Conservation (phyloP, 2,888 invertebrate species). For the Cancer borealis region DNA sequence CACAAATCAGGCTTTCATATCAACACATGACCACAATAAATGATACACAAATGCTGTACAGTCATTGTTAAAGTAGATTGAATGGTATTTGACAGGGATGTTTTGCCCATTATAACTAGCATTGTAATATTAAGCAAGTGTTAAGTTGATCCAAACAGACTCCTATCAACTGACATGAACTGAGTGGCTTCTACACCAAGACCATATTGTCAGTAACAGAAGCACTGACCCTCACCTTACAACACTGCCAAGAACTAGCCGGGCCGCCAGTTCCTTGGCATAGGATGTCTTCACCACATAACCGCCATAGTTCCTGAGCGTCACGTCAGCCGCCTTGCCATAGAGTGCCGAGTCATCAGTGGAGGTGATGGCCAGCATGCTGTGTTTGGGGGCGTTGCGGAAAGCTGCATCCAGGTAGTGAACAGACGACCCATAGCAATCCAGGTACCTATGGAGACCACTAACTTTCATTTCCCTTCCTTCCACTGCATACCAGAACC, state of each 20-base stretch:
- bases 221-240: constrained; percentile 78
- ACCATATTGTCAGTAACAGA: not conserved
- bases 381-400: constrained; percentile 78
- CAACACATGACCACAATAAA: no score
- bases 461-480: not conserved
- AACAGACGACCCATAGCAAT: constrained; percentile 78
- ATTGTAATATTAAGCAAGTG: not conserved
- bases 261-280: constrained; percentile 78
- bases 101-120: not conserved
- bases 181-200: not conserved
- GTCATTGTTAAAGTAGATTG: no score
- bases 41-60: no score
- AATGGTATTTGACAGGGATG: no score
- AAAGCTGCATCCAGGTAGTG: constrained; percentile 79
- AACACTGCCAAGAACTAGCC: constrained; percentile 78
- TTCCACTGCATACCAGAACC: not conserved
- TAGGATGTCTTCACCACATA: constrained; percentile 78
- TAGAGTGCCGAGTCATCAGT: constrained; percentile 79
- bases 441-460: constrained; percentile 78
- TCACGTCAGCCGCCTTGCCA: constrained; percentile 78
- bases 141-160: not conserved
- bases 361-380: constrained; percentile 78
- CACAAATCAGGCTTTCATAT: no score
- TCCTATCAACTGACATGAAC: not conserved
- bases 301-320: constrained; percentile 78